Evolutionary conservation across 2,888 invertebrate genomes (phyloP), one percentile per base, ranked within the genome.

Genomic region (Drosophila robusta): DNA sequence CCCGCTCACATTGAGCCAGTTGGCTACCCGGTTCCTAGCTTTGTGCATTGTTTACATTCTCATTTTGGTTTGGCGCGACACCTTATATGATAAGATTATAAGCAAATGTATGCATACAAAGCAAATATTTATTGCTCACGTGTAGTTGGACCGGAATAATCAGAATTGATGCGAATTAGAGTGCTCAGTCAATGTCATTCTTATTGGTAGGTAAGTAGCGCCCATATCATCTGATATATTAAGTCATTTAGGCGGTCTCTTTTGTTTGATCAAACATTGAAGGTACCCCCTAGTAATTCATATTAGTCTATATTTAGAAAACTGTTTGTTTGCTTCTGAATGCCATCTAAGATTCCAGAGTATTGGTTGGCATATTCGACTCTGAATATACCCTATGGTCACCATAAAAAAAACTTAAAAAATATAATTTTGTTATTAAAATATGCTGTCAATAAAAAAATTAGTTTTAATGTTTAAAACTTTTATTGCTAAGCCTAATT

Each of bases 191-290:
- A 75, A 75, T 75, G 75, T 39, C 75, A 41, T 16, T 26, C 50
- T 42, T 61, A 14, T 45, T 50, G 46, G 32, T 51, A 51, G n/a
- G 39, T 18, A 49, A 39, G 26, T 49, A 12, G 26, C 45, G 11
- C n/a, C 51, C 55, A 42, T 16, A 22, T 34, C 34, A 34, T 4
- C 11, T 44, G 39, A 18, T 58, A 47, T 50, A 51, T 42, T 8
- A 49, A 54, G 60, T 26, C 49, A 52, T 50, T 75, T 52, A 41
- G 47, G 66, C 80, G 78, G 83, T 29, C 26, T 66, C 58, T 52
- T 83, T 75, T 71, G 51, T 54, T 26, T 49, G 54, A 80, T 80
- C 55, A 78, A 51, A 44, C 38, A 18, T 50, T 34, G 6, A 16
- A 51, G 26, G 39, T 12, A 14, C 0, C 12, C 24, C 16, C 18